These are phyloP conservation scores for Caenorhabditis sinica DNA, from an alignment of 2,888 invertebrate species.

Conservation along the genomic window DNA sequence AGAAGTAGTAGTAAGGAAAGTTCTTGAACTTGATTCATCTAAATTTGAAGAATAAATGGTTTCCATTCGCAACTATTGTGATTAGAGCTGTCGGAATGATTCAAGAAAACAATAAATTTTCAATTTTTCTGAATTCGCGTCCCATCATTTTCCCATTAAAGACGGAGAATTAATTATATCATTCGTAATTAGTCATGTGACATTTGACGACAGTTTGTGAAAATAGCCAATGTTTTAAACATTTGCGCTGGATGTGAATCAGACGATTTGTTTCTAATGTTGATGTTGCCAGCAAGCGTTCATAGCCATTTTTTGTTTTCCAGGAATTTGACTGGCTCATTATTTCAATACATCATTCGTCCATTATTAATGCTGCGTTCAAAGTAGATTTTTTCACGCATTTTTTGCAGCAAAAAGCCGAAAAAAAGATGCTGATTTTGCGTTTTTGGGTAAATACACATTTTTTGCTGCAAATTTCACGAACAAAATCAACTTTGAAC, in stretches of 20 bases:
- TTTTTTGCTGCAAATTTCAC: no score
- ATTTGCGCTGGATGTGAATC: background rate
- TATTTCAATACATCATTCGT: no score
- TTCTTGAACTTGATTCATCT: background rate
- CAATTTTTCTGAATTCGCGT: background rate
- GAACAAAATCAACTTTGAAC: no score
- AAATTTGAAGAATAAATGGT: background rate
- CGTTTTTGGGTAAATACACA: no score
- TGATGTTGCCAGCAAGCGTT: background rate
- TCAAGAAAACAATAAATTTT: background rate
- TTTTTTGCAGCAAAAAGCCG: no score
- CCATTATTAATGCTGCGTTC: no score
- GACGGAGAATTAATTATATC: conserved; percentile 10
- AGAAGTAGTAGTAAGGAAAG: background rate
- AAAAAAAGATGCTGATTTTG: no score
- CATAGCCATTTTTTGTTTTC: no score
- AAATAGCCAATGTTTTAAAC: conserved; percentile 9
- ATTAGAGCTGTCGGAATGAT: no score
- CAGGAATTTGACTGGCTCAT: no score
- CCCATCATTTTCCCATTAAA: background rate
- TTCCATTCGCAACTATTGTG: background rate
- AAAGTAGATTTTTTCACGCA: no score
- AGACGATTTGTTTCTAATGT: background rate
- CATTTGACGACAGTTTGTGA: background rate
- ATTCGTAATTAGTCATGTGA: conserved; percentile 22